These are phyloP conservation scores for Tinea pellionella DNA, from an alignment of 2,888 invertebrate genomes.

Conservation along the genomic window DNA sequence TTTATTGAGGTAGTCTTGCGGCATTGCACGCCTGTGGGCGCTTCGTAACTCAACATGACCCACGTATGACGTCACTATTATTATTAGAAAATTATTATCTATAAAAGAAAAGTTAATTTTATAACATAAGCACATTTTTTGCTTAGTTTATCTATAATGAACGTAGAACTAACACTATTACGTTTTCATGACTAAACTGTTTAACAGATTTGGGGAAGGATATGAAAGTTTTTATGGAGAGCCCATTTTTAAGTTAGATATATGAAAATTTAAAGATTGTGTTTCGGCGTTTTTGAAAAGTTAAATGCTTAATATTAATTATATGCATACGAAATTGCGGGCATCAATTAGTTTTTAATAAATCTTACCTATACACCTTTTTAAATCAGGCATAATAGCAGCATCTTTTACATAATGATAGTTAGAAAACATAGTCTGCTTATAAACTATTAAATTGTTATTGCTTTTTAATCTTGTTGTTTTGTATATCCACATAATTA, in stretches of 20 bases:
- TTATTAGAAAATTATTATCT: slow-evolving; percentile 38
- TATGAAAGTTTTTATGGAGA: too few relatives aligned
- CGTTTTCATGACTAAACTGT: too few relatives aligned
- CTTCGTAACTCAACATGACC: slow-evolving; percentile 77
- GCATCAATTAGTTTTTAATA: background rate
- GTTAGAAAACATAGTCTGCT: background rate
- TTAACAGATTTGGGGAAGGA: too few relatives aligned
- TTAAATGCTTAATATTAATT: too few relatives aligned
- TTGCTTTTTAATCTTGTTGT: background rate
- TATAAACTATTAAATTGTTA: background rate
- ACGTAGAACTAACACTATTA: too few relatives aligned
- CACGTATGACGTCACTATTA: slow-evolving; percentile 82
- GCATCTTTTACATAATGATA: slow-evolving; percentile 24
- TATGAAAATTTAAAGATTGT: too few relatives aligned
- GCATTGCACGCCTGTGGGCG: slow-evolving; percentile 76
- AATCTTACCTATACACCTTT: slow-evolving; percentile 32
- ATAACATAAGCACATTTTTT: background rate
- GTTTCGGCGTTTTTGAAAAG: too few relatives aligned
- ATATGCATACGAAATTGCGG: too few relatives aligned
- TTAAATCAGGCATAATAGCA: slow-evolving; percentile 28
- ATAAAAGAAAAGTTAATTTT: slow-evolving; percentile 18
- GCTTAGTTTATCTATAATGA: too few relatives aligned
- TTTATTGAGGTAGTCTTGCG: slow-evolving; percentile 63
- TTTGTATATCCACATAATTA: background rate
- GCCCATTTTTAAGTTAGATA: too few relatives aligned